These are phyloP conservation scores for Cosmia pyralina DNA, from an alignment of 2,888 invertebrate species.

Conservation along the genomic window DNA sequence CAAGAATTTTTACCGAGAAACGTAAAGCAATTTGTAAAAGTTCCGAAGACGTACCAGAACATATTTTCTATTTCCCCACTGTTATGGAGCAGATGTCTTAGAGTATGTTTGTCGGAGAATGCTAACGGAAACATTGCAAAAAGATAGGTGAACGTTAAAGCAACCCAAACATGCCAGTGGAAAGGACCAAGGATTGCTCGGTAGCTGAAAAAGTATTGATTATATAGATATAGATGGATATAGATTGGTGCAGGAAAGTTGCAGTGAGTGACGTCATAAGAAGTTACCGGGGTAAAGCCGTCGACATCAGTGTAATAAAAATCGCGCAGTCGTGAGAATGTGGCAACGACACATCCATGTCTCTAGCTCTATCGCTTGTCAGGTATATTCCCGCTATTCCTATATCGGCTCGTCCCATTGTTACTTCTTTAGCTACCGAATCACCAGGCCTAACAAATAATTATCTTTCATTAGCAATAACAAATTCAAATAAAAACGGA, in stretches of 20 bases:
- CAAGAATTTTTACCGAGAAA: slow-evolving; percentile 93
- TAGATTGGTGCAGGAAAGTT: not conserved
- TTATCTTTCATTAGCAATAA: not conserved
- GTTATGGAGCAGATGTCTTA: slow-evolving; percentile 91
- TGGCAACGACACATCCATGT: slow-evolving; percentile 91
- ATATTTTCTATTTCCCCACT: slow-evolving; percentile 94
- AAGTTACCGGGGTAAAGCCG: slow-evolving; percentile 92
- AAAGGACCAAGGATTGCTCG: slow-evolving; percentile 96
- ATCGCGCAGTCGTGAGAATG: slow-evolving; percentile 94
- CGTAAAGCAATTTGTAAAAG: slow-evolving; percentile 95
- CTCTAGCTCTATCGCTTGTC: slow-evolving; percentile 87
- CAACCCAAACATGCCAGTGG: slow-evolving; percentile 95
- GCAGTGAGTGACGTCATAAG: not conserved
- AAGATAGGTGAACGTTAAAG: slow-evolving; percentile 92
- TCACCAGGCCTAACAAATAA: slow-evolving; percentile 88
- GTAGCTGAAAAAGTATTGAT: slow-evolving; percentile 87
- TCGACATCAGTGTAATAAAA: slow-evolving; percentile 94
- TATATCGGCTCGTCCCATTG: slow-evolving; percentile 90
- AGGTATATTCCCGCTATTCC: slow-evolving; percentile 94
- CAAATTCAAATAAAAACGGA: not conserved
- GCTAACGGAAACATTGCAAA: slow-evolving; percentile 94
- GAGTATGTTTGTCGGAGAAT: slow-evolving; percentile 93
- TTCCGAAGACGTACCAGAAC: slow-evolving; percentile 97
- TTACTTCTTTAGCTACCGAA: slow-evolving; percentile 90
- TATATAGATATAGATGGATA: no score